These are phyloP conservation scores for Penaeus monodon DNA, from an alignment of 2,888 invertebrate species.

Conservation along the genomic window DNA sequence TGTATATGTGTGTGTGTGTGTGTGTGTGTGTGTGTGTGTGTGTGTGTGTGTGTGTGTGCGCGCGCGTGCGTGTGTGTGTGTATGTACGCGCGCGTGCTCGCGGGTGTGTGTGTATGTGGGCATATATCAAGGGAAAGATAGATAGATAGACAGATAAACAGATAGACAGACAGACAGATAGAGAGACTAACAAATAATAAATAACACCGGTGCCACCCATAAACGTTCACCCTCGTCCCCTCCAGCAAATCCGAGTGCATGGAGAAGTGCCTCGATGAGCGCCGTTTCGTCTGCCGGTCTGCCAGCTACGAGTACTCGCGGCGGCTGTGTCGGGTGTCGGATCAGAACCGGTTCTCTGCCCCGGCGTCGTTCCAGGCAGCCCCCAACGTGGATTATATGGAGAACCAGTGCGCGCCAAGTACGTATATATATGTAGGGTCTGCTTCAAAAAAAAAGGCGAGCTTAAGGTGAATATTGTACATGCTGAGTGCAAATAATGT, in stretches of 20 bases:
- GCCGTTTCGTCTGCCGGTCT: constrained; percentile 72
- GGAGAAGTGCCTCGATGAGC: constrained; percentile 72
- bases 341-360: constrained; percentile 72
- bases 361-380: constrained; percentile 71
- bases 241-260: constrained; percentile 71
- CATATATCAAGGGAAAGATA: background rate
- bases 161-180: too few species aligned
- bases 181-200: too few species aligned
- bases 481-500: too few species aligned
- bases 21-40: background rate
- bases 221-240: constrained; percentile 61
- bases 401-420: constrained; percentile 74
- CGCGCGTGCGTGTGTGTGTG: constrained; percentile 9
- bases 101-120: background rate
- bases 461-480: too few species aligned
- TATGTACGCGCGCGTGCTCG: background rate
- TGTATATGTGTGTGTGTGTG: background rate
- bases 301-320: constrained; percentile 73
- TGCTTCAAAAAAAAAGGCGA: too few species aligned
- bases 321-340: constrained; percentile 71
- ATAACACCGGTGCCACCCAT: background rate
- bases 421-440: constrained; percentile 58
- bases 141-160: too few species aligned
- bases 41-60: background rate
- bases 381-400: constrained; percentile 73